Evolutionary conservation across 2,113 vertebrate species (phyloP), one percentile per base, ranked within the genome.

Genomic region (Sminthopsis crassicaudata): DNA sequence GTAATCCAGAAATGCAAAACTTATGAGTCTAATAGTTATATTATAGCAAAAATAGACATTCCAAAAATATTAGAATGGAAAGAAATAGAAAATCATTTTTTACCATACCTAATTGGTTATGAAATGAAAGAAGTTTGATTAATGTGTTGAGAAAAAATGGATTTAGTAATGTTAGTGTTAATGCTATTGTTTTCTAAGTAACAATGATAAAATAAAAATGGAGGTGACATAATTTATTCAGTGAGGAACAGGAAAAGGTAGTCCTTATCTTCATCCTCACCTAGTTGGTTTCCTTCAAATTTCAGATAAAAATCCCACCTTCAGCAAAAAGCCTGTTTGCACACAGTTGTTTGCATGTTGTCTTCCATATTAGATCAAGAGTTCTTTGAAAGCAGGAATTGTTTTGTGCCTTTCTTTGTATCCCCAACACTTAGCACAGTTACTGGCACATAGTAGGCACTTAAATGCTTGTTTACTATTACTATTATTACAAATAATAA

Each of bases 1-100:
- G 52, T 90, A 94, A n/a, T n/a, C n/a, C 53, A 92, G 53, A 96
- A 94, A 95, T 91, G 91, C 26, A 53, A 92, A 53, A 26, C 54
- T 92, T 92, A 1, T 57, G 89, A 89, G 90, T 94, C 50, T 93
- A 90, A 46, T 91, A 19, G 30, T 54, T 36, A 2, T 23, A 23
- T 19, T 91, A 4, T 36, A 30, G 53, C 14, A 60, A 19, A 95
- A 94, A 89, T 24, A 88, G 36, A 27, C 12, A 90, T 91, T 91
- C 30, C 92, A 53, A 95, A 95, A 95, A 60, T 93, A 48, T 93
- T 84, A 6, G n/a, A 42, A 76, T n/a, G 67, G 67, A 84, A 23
- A 84, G 14, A 42, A 84, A 84, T 23, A 84, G 67, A 42, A 84
- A 42, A 93, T 23, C 51, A 25, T 48, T 46, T 57, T 36, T 50